phyloP scores from a whole-genome alignment of 30 jellyfish, hydroid and myxozoan species.

The Rhopilema esculentum region DNA sequence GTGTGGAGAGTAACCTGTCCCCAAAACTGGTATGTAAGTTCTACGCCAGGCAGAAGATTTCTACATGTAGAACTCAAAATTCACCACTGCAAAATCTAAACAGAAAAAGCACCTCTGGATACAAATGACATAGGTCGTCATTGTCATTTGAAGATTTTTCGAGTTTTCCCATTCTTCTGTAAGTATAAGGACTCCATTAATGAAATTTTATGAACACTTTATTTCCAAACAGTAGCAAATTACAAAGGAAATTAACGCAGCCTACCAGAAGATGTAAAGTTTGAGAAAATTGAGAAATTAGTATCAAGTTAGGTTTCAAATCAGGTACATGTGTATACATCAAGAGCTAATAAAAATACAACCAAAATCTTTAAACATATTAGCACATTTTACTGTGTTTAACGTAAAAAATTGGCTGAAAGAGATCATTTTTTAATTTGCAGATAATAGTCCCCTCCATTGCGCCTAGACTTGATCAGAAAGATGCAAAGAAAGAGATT shows the following conservation, averaged over 20 bases:
- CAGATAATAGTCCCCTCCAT: constrained; percentile 14
- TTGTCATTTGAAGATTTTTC: neutral
- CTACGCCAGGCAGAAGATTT: constrained; percentile 29
- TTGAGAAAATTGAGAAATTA: too few species aligned
- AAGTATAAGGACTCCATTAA: too few species aligned
- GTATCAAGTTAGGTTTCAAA: too few species aligned
- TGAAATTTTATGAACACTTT: too few species aligned
- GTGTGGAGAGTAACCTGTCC: constrained; percentile 7
- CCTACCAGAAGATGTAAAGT: too few species aligned
- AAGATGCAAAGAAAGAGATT: neutral
- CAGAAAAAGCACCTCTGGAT: neutral
- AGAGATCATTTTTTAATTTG: neutral
- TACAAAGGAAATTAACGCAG: too few species aligned
- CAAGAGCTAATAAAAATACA: too few species aligned
- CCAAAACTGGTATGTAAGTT: constrained; percentile 21
- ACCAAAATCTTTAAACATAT: too few species aligned
- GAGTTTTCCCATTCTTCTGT: constrained; percentile 10
- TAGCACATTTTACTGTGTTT: too few species aligned
- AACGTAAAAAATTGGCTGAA: too few species aligned
- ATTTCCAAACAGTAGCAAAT: too few species aligned
- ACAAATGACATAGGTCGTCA: constrained; percentile 13
- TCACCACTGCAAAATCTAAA: neutral
- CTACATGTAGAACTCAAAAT: neutral
- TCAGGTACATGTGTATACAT: too few species aligned
- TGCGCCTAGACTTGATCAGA: constrained; percentile 2